Evolutionary conservation across 2,888 invertebrate genomes (phyloP), one percentile per base, ranked within the genome.

Genomic region (Dione vanillae): DNA sequence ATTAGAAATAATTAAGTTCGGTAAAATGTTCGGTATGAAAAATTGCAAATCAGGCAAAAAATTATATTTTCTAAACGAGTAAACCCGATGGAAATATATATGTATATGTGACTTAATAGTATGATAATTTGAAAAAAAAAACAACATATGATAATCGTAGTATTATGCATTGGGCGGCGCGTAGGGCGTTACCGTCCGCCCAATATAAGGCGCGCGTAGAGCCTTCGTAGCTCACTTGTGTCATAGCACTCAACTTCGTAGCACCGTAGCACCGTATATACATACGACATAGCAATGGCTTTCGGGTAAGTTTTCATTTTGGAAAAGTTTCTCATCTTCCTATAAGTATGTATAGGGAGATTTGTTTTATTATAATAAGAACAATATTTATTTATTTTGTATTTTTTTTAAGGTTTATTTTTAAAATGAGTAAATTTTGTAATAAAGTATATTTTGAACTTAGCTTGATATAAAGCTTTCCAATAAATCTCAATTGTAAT

Each of bases 171-270:
- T 81, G 87, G 82, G 83, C 83, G 83, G 80, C 74, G 74, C 77
- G 78, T 79, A 79, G 85, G 83, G 83, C 81, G 83, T 79, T 70
- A 73, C 73, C 69, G 77, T 77, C 81, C 82, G 79, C 79, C 80
- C 83, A 78, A 87, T 90, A 90, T 88, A 91, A 91, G 83, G 83
- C 78, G 74, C 75, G 43, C 74, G 78, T 79, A 78, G 75, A 81
- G 77, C 75, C 74, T 80, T 80, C 79, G 81, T 73, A 69, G 82
- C 82, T 80, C 84, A 85, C 78, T 77, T 77, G 82, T 80, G 80
- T 79, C 73, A 72, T 71, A 75, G 74, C 75, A 69, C 70, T 59
- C 71, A 65, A 73, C 72, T 72, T 51, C 70, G 72, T 73, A 76
- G 72, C 70, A 66, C 52, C 73, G 79, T 80, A 81, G 77, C 72